Evolutionary conservation across 2,888 invertebrate species (phyloP), one percentile per base, ranked within the genome.

Genomic region (Macaria notata): DNA sequence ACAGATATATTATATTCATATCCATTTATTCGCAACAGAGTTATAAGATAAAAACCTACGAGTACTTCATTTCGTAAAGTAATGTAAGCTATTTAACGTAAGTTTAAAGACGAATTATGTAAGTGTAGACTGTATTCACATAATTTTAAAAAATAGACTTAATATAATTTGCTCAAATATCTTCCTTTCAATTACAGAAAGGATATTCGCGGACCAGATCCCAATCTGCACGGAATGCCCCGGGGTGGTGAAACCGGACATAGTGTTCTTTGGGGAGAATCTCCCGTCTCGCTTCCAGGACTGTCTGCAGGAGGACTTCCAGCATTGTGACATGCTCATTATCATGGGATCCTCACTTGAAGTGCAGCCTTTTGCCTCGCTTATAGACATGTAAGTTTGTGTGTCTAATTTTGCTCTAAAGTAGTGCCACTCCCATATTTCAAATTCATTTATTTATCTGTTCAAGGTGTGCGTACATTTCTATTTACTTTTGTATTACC

Each of bases 331-430:
- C 84, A 91, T 99, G 73, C 92, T 99, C 31, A 96, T 99, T 56
- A 95, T 99, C 31, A 95, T 99, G 95, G 99, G 99, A 0, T 98
- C 99, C 0, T 98, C 98, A 0, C 91, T 99, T 59, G 95, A 95
- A 69, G 99, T 99, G 0, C 97, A 98, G 72, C 99, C 99, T 0
- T 99, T 99, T 86, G 98, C 98, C 0, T 96, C 97, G 1, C 92
- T 99, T 4, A 92, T 97, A 63, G 95, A 96, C 75, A 94, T 94
- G 96, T 96, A 84, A 84, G 87, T 76, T 41, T 9, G n/a, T 7
- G 31, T 42, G 33, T 9, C 46, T 4, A 49, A n/a, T 9, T 9
- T 46, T 7, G 19, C 2, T 19, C 19, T 19, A 19, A 19, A 19
- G 19, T 19, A 19, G 19, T 19, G 19, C 19, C 19, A 1, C 1